A percentile compares a stretch with the other conserved stretches of the same genome.
Conservation (phyloP, 2,888 invertebrate species). For the Cephus pygmeus region DNA sequence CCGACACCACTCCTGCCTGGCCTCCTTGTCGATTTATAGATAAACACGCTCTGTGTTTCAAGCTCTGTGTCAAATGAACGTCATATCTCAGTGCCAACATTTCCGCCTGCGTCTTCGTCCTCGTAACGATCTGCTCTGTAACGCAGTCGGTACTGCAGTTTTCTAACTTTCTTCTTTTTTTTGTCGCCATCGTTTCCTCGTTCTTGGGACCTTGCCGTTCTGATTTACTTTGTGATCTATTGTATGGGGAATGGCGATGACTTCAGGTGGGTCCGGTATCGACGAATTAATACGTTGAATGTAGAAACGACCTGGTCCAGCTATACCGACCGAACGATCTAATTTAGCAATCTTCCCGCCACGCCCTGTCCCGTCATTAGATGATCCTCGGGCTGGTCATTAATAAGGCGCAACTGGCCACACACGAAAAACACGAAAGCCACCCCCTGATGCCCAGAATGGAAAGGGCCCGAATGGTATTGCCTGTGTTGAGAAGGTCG, state of each 20-base stretch:
- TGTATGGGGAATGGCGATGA: neutral
- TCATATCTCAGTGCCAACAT: slow-evolving; percentile 1
- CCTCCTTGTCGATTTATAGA: slow-evolving; percentile 36
- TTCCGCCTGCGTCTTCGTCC: slow-evolving; percentile 2
- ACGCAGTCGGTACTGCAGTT: slow-evolving; percentile 8
- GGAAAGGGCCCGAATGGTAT: slow-evolving; percentile 10
- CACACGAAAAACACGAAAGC: slow-evolving; percentile 45
- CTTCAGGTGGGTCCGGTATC: too few species aligned
- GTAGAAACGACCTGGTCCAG: too few species aligned
- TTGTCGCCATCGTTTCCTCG: neutral
- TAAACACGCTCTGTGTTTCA: slow-evolving; percentile 27
- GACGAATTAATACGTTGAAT: too few species aligned
- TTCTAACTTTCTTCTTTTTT: neutral
- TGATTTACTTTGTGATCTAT: neutral
- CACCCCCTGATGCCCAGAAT: neutral
- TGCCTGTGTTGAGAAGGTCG: neutral
- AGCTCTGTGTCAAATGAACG: slow-evolving; percentile 2
- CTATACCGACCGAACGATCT: slow-evolving; percentile 28
- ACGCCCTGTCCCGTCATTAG: slow-evolving; percentile 63
- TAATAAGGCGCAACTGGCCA: slow-evolving; percentile 61
- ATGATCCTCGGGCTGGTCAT: slow-evolving; percentile 53
- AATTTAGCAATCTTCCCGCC: slow-evolving; percentile 63
- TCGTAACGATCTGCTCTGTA: neutral
- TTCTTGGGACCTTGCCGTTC: neutral
- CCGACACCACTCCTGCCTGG: slow-evolving; percentile 20